These are phyloP conservation scores for Stenodema calcarata DNA, from an alignment of 2,888 invertebrate genomes.

Conservation along the genomic window DNA sequence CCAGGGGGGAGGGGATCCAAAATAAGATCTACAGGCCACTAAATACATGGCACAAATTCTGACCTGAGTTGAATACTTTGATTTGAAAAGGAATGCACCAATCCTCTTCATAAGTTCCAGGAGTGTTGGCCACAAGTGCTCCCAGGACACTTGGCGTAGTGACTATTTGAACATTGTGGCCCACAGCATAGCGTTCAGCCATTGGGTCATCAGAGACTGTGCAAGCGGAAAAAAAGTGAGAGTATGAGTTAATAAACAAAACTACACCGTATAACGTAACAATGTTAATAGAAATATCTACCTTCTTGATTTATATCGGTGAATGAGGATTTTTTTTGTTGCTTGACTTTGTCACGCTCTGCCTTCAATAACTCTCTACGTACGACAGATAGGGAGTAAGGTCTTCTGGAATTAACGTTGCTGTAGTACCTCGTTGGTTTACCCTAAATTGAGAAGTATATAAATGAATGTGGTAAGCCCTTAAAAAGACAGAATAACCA, in stretches of 20 bases:
- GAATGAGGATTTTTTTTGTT: neutral
- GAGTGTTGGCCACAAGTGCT: neutral
- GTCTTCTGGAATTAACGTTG: no score
- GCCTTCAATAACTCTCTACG: neutral
- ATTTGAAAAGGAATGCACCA: slow-evolving; percentile 27
- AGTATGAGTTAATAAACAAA: neutral
- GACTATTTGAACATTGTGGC: neutral
- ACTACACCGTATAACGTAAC: no score
- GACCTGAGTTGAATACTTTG: neutral
- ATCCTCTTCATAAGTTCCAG: slow-evolving; percentile 1
- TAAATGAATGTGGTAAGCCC: neutral
- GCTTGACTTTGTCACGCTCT: neutral
- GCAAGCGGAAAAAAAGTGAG: neutral
- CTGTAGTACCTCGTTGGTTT: neutral
- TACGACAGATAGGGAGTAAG: neutral
- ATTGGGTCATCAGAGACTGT: neutral
- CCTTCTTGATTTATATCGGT: neutral
- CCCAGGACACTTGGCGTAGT: neutral
- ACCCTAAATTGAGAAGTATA: neutral
- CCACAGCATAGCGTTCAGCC: neutral
- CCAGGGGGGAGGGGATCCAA: no score
- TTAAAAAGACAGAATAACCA: no score
- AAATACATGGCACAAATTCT: neutral
- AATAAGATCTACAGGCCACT: no score
- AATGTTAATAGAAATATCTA: neutral